Evolutionary conservation across 2,113 vertebrate genomes (phyloP), one percentile per base, ranked within the genome.

Genomic region (Edolisoma coerulescens): DNA sequence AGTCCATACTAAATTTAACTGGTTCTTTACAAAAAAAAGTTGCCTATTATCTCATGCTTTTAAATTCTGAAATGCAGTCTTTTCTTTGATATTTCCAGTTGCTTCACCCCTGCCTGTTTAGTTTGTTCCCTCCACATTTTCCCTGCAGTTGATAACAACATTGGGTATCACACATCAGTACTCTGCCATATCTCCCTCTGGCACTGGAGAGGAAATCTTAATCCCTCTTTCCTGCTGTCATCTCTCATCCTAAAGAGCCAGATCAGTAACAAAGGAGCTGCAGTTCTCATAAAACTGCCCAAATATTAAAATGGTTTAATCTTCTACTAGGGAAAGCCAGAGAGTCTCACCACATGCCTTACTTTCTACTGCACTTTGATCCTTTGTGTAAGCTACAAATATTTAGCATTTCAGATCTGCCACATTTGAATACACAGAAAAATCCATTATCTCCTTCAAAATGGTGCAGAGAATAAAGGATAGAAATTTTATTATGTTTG

Each of bases 231-330:
- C 92, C 75, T 75, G 56, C 91, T 93, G 56, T 56, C 63, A 71
- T 56, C 32, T 79, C 65, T 93, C 70, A 83, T 91, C 67, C 84
- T 56, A 12, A 78, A 87, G 77, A 90, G 78, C 65, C 41, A 57
- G 91, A 78, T 78, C 37, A 32, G 74, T 89, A 76, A 93, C 89
- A 91, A 91, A 94, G 87, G 65, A 93, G 57, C 77, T 87, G 69
- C 49, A 71, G 60, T 78, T 87, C 93, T 84, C 65, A 10, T 71
- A 75, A 87, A 95, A 69, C 74, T 57, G 24, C 39, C 54, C 5
- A 6, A 65, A 91, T 75, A 80, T 76, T 83, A 59, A 85, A 94
- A 69, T 26, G 54, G 74, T 79, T 96, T 94, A 75, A 91, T 96
- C 65, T 94, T 95, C 87, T 94, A 54, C 84, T 73, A 85, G 50